Evolutionary conservation across 2,113 vertebrate genomes (phyloP).

Genomic region (Polypterus bichir): DNA sequence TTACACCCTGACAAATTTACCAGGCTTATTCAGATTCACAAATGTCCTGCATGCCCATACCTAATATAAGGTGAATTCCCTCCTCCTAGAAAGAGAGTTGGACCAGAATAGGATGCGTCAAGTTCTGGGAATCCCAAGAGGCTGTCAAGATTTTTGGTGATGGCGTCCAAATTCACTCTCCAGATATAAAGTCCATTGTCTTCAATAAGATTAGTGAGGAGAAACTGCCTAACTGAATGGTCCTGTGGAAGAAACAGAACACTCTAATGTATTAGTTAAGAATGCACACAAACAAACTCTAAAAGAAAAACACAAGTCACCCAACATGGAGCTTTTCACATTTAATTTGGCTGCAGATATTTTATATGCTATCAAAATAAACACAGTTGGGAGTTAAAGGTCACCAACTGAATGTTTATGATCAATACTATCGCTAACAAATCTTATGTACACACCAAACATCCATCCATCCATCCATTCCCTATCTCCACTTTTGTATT

Average conservation of each 20-base stretch:
- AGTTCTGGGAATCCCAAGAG: slow-evolving; percentile 68
- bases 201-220: slow-evolving; percentile 84
- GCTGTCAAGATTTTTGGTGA: slow-evolving; percentile 58
- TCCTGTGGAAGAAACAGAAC: slow-evolving; percentile 37
- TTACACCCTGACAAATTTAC: too few relatives aligned
- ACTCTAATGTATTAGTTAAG: not conserved
- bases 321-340: too few relatives aligned
- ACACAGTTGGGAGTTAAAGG: too few relatives aligned
- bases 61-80: slow-evolving; percentile 72
- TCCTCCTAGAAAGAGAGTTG: slow-evolving; percentile 77
- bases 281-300: not conserved
- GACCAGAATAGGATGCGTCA: slow-evolving; percentile 54
- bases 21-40: too few relatives aligned
- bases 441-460: too few relatives aligned
- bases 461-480: too few relatives aligned
- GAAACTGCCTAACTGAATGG: slow-evolving; percentile 64
- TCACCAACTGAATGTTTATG: too few relatives aligned
- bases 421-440: too few relatives aligned
- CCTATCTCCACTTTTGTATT: too few relatives aligned
- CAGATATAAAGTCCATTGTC: slow-evolving; percentile 57
- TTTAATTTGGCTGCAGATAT: too few relatives aligned
- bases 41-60: slow-evolving; percentile 35
- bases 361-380: too few relatives aligned
- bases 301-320: too few relatives aligned
- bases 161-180: slow-evolving; percentile 78